A percentile compares a stretch with the other conserved stretches of the same genome.
Evolutionary conservation across 2,888 invertebrate species (phyloP).

Genomic region (Mamestra brassicae): DNA sequence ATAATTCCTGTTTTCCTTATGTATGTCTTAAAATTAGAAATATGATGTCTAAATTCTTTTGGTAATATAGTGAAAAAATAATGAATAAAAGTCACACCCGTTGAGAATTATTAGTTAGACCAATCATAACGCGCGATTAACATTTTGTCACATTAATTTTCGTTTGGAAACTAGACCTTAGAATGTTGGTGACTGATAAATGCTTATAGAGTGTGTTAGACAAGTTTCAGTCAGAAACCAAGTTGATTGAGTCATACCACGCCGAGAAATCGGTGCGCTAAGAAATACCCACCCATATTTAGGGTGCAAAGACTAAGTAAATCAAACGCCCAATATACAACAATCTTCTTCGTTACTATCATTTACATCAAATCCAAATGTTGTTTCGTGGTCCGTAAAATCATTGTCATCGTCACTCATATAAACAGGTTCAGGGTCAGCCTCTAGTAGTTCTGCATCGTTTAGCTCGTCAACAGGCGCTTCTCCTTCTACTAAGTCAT

Average conservation of each 20-base stretch:
- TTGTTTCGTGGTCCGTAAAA: conserved; percentile 7
- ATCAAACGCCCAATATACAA: conserved; percentile 76
- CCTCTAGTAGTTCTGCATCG: neutral
- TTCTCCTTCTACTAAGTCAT: neutral
- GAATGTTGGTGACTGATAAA: neutral
- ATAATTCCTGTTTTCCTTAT: neutral
- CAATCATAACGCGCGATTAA: neutral
- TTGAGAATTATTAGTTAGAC: neutral
- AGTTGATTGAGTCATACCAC: too few relatives aligned
- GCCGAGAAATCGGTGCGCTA: neutral
- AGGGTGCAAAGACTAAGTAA: neutral
- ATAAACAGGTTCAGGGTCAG: neutral
- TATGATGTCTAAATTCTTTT: too few relatives aligned
- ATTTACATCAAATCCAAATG: conserved; percentile 15
- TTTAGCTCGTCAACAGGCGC: conserved; percentile 1
- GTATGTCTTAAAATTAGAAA: neutral
- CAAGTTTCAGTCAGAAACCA: neutral
- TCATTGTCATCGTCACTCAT: conserved; percentile 23
- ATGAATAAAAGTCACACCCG: too few relatives aligned
- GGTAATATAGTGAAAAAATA: too few relatives aligned
- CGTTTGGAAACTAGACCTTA: neutral
- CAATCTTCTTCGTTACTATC: conserved; percentile 41
- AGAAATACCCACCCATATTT: neutral
- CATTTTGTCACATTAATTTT: neutral
- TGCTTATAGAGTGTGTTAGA: neutral